Base-by-base conservation (phyloP, 1,140 invertebrate genomes). In the Eciton burchellii region DNA sequence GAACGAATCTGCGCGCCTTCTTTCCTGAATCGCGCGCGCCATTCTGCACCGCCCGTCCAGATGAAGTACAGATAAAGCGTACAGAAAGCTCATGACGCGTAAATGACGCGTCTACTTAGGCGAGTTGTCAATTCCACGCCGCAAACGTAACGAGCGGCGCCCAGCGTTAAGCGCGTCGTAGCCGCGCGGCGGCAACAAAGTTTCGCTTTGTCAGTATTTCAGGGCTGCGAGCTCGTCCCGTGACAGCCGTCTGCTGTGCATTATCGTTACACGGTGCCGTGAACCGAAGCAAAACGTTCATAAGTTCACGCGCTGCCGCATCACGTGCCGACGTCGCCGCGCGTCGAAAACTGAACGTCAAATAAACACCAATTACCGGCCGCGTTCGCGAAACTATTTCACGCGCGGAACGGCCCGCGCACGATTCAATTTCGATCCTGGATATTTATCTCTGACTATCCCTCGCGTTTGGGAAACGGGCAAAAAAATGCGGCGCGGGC, bases 121-220 rank as follows among this genome's bases (percentile, higher is more conserved):
- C 47, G 12, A 56, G 35, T 35, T 70, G 74, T 79, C 74, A 68
- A 79, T 66, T 56, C 21, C 49, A 82, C 63, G 72, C 71, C 49
- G 57, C 43, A 43, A 57, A 43, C 66, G 26, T 83, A 86, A 85
- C 60, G 65, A 84, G 63, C 47, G 14, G 24, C 63, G 73, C 65
- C 52, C 70, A 47, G 60, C 45, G 52, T 29, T 29, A 72, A 87
- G 71, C 65, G 68, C 65, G 60, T 72, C 72, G 68, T 56, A 71
- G 41, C 66, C 35, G 62, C 26, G 56, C 26, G 72, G 47, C 47
- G 56, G 70, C 35, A 71, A 54, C 82, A 66, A 86, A 87, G 76
- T 84, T 81, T 71, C 52, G 65, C 60, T 26, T 84, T 74, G 82
- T 81, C 82, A 83, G 82, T 83, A 73, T 83, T 83, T 83, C 49